phyloP scores from a whole-genome alignment of 2,888 invertebrate species.

The Drosophila dives region DNA sequence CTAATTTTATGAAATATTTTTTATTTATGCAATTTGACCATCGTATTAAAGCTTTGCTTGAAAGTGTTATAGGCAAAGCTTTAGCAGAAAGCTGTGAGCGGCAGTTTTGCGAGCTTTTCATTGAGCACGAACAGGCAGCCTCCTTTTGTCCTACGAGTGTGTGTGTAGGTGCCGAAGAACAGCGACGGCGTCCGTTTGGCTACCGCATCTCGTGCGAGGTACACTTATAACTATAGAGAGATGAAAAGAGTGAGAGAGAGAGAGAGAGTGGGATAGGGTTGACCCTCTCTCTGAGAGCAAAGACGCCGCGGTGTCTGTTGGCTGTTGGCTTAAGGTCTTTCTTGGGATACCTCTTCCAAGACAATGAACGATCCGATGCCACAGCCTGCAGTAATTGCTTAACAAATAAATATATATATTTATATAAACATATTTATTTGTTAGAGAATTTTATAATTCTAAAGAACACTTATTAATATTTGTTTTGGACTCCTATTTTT shows the following conservation, averaged over 20 bases:
- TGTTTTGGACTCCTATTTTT: too few relatives aligned
- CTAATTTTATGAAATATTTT: not conserved
- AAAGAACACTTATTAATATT: not conserved
- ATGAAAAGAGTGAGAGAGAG: conserved; percentile 4
- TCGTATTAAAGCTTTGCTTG: conserved; percentile 47
- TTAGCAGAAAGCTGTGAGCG: conserved; percentile 48
- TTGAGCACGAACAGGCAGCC: conserved; percentile 65
- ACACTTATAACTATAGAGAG: conserved; percentile 3
- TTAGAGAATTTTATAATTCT: not conserved
- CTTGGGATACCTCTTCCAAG: conserved; percentile 12
- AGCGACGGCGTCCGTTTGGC: conserved; percentile 53
- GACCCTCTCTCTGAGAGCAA: conserved; percentile 29
- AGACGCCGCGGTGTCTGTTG: conserved; percentile 70
- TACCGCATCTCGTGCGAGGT: conserved; percentile 33
- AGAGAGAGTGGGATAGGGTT: conserved; percentile 7
- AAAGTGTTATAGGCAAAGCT: conserved; percentile 27
- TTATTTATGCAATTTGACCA: not conserved
- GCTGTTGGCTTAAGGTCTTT: conserved; percentile 41
- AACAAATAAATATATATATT: not conserved
- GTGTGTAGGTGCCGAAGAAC: conserved; percentile 21
- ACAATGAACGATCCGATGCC: conserved; percentile 23
- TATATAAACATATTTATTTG: not conserved
- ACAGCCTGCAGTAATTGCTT: conserved; percentile 15
- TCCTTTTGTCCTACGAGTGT: conserved; percentile 16
- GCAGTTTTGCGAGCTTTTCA: conserved; percentile 62